Evolutionary conservation across 1,140 invertebrate species (phyloP), one percentile per base, ranked within the genome.

Genomic region (Philopotamus ludificatus): DNA sequence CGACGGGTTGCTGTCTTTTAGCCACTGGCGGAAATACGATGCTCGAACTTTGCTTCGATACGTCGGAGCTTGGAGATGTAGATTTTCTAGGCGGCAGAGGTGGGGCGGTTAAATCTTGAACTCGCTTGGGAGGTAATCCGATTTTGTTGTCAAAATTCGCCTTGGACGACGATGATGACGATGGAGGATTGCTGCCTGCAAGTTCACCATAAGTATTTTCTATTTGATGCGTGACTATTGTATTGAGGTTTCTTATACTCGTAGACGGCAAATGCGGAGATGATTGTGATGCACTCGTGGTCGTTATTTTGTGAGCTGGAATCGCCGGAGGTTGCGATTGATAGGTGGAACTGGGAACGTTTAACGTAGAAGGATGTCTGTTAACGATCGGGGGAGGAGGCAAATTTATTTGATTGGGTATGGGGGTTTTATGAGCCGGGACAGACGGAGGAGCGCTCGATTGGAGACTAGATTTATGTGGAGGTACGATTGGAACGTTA

Each of bases 41-140:
- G 10, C n/a, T 41, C 9, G 57, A 42, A 23, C 41, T 15, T 20
- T 34, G 49, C 49, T 54, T 60, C 39, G 3, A 20, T 0, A 22
- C 50, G 15, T 70, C 68, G 3, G 68, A 60, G 58, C 62, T 77
- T 0, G 79, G 78, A 0, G 77, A 79, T 7, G 78, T 55, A 23
- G 77, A 79, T 71, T 80, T 80, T 25, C 77, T 67, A 0, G 79
- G 79, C 7, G 78, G 79, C 10, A 81, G 63, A 0, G 79, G 79
- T 3, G 79, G 79, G 0, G 78, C 78, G 2, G 77, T 63, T 1
- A 81, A 72, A 44, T 81, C 79, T 4, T 79, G 66, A 9, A 70
- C 26, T 54, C 65, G 44, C 58, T 70, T 70, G 2, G 68, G 64
- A 34, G 64, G 47, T 12, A 57, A 22, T 16, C 28, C 77, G 50